phyloP scores from a whole-genome alignment of 2,888 invertebrate genomes.

The Conistra vaccinii region DNA sequence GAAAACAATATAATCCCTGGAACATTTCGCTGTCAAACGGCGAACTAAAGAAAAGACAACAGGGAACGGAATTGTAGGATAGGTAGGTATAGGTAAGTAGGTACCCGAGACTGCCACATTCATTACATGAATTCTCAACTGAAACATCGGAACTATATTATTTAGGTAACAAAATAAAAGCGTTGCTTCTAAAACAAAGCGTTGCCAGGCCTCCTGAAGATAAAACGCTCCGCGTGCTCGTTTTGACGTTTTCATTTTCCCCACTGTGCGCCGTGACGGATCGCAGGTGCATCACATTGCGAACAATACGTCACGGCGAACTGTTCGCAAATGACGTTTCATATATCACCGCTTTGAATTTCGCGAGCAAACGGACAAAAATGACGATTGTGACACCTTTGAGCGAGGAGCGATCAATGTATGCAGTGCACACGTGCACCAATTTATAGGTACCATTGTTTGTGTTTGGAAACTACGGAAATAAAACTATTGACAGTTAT shows the following conservation, averaged over 20 bases:
- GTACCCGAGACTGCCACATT: slow-evolving; percentile 52
- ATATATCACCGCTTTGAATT: slow-evolving; percentile 69
- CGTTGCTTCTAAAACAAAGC: slow-evolving; percentile 54
- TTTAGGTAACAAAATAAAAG: slow-evolving; percentile 59
- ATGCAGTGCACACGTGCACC: slow-evolving; percentile 42
- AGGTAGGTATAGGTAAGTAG: neutral
- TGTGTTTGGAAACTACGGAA: slow-evolving; percentile 37
- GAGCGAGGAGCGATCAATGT: slow-evolving; percentile 43
- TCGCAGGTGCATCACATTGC: slow-evolving; percentile 75
- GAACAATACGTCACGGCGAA: slow-evolving; percentile 67
- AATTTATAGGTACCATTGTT: slow-evolving; percentile 45
- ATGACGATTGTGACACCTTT: slow-evolving; percentile 64
- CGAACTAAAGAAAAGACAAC: slow-evolving; percentile 57
- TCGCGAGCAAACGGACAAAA: slow-evolving; percentile 64
- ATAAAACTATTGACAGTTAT: slow-evolving; percentile 43
- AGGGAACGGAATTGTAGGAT: neutral
- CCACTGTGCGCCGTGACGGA: slow-evolving; percentile 65
- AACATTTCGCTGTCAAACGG: slow-evolving; percentile 61
- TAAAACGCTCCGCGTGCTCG: slow-evolving; percentile 50
- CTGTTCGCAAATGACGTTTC: slow-evolving; percentile 71
- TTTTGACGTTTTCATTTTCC: slow-evolving; percentile 76
- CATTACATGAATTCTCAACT: slow-evolving; percentile 49
- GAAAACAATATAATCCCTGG: slow-evolving; percentile 65
- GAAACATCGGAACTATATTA: slow-evolving; percentile 46
- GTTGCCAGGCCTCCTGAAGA: slow-evolving; percentile 56